Conservation (phyloP, 2,797 vertebrate genomes). For the Gambelia wislizenii region DNA sequence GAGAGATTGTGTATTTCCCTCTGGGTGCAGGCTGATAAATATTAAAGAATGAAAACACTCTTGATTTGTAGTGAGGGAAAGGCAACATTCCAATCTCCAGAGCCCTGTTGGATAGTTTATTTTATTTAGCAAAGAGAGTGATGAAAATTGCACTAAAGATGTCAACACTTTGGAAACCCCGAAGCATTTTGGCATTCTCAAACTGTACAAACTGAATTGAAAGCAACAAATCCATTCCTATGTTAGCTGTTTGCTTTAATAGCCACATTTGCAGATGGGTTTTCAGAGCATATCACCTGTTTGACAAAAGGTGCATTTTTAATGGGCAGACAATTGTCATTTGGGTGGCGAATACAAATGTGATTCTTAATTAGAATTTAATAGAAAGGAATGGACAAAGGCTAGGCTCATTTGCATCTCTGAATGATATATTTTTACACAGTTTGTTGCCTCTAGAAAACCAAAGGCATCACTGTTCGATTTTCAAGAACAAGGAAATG, state of each 20-base stretch:
- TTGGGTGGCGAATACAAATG: constrained; percentile 70
- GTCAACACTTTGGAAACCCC: constrained; percentile 64
- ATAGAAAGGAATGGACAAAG: constrained; percentile 59
- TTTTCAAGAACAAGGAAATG: constrained; percentile 27
- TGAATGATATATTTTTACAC: constrained; percentile 16
- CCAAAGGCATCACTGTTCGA: constrained; percentile 24
- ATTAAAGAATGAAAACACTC: constrained; percentile 70
- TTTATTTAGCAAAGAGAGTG: constrained; percentile 70
- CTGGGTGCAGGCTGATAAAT: constrained; percentile 65
- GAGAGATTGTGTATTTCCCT: constrained; percentile 67
- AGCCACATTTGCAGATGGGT: constrained; percentile 52
- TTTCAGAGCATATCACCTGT: constrained; percentile 62
- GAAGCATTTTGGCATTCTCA: constrained; percentile 69
- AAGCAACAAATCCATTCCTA: constrained; percentile 46
- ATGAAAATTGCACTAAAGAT: constrained; percentile 65
- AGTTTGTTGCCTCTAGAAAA: constrained; percentile 36
- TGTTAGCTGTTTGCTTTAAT: constrained; percentile 39
- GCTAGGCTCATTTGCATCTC: constrained; percentile 46
- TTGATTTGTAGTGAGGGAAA: constrained; percentile 63
- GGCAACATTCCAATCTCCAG: constrained; percentile 59
- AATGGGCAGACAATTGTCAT: constrained; percentile 64
- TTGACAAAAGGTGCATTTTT: constrained; percentile 65
- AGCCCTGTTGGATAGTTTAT: constrained; percentile 71
- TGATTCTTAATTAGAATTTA: constrained; percentile 61
- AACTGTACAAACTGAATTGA: constrained; percentile 40